phyloP scores from a whole-genome alignment of 2,113 vertebrate species.

The Regulus satrapa region DNA sequence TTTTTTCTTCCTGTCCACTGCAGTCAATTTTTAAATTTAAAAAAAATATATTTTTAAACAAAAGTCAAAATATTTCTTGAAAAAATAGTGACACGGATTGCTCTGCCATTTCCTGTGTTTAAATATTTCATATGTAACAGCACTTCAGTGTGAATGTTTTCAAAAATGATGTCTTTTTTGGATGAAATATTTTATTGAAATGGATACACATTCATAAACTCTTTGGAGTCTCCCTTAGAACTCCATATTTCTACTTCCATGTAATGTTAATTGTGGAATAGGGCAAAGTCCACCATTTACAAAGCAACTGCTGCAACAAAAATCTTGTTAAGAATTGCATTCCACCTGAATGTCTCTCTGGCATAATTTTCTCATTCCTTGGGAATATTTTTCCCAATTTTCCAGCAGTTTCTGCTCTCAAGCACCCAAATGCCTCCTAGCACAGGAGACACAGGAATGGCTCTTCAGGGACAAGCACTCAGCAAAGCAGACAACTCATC shows the following conservation, averaged over 20 bases:
- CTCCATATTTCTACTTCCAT: not conserved
- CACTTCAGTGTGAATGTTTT: not conserved
- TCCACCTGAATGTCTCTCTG: not conserved
- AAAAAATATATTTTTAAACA: not conserved
- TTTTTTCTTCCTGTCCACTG: not conserved
- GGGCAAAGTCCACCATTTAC: not conserved
- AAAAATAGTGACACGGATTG: not conserved
- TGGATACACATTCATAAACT: not conserved
- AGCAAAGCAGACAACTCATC: not conserved
- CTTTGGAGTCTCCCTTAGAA: not conserved
- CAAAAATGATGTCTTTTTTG: not conserved
- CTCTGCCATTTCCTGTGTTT: conserved; percentile 16
- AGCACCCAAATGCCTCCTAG: not conserved
- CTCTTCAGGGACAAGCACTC: not conserved
- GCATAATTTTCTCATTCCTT: not conserved
- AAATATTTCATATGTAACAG: not conserved
- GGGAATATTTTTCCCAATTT: not conserved
- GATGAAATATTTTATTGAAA: not conserved
- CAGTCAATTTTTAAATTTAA: not conserved
- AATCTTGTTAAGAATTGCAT: not conserved
- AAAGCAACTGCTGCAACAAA: not conserved
- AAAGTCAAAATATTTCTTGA: conserved; percentile 12
- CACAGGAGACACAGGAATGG: fast-evolving
- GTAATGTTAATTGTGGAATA: fast-evolving
- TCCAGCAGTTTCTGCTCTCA: not conserved